Percentiles rank a stretch among this genome's conserved stretches.
Conservation (phyloP, 2,113 vertebrate species). For the Cromileptes altivelis region DNA sequence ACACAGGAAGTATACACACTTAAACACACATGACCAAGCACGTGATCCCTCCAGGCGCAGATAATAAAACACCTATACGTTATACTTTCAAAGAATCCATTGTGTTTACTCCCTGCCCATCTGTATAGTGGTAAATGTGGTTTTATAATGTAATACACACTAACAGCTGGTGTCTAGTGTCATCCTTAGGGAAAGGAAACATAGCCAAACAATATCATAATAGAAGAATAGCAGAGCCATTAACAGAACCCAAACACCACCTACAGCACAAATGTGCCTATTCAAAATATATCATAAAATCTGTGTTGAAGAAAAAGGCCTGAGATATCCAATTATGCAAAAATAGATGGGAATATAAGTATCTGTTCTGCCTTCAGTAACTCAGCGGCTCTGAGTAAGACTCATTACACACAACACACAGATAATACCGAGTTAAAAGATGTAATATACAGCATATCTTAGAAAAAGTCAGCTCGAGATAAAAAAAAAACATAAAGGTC, state of each 20-base stretch:
- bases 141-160: neutral
- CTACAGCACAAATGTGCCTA: neutral
- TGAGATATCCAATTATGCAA: neutral
- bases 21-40: too few species aligned
- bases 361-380: neutral
- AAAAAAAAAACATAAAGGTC: constrained; percentile 23
- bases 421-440: neutral
- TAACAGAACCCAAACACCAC: neutral
- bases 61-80: neutral
- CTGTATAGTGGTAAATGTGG: neutral
- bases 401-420: neutral
- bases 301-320: neutral
- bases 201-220: constrained; percentile 19
- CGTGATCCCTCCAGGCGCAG: too few species aligned
- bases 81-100: neutral
- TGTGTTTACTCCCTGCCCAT: neutral
- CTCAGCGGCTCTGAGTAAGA: neutral
- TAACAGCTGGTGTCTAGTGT: constrained; percentile 4
- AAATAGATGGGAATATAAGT: neutral
- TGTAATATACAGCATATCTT: neutral
- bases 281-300: neutral
- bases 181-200: neutral
- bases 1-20: too few species aligned
- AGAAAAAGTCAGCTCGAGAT: constrained; percentile 1
- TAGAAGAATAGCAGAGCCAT: neutral